A percentile compares a stretch with the other conserved stretches of the same genome.
Conservation (phyloP, 2,888 invertebrate species). For the Acanthoscelides obtectus region DNA sequence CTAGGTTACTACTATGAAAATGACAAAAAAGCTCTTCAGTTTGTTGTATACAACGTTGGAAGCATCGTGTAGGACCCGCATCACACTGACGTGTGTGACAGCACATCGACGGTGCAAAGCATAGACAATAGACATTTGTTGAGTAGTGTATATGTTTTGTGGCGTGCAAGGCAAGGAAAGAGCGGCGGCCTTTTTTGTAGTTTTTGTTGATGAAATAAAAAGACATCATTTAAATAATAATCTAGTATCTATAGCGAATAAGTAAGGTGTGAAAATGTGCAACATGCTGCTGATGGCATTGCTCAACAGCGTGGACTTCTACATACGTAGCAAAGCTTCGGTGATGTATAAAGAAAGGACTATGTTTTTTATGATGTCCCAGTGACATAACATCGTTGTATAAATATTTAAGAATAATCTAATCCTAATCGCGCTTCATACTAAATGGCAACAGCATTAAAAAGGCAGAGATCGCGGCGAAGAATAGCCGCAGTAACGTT, state of each 20-base stretch:
- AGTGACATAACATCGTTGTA: constrained; percentile 30
- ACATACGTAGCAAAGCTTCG: constrained; percentile 5
- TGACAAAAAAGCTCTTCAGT: too few relatives aligned
- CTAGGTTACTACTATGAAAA: too few relatives aligned
- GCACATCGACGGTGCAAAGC: too few relatives aligned
- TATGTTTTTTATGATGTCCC: constrained; percentile 34
- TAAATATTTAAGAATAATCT: not conserved
- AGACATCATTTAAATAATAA: not conserved
- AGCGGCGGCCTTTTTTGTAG: not conserved
- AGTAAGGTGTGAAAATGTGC: not conserved
- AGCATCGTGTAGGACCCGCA: too few relatives aligned
- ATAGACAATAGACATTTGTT: too few relatives aligned
- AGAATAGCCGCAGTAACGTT: constrained; percentile 90
- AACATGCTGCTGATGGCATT: not conserved
- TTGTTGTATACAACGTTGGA: too few relatives aligned
- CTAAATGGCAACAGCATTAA: constrained; percentile 53
- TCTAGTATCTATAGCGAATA: not conserved
- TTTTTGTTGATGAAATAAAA: not conserved
- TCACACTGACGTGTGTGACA: too few relatives aligned
- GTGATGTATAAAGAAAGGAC: constrained; percentile 37
- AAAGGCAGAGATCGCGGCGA: constrained; percentile 67
- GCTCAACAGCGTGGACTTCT: not conserved
- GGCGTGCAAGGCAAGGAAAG: not conserved
- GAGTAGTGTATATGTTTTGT: too few relatives aligned
- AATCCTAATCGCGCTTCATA: not conserved